Conservation (phyloP, 2,113 vertebrate genomes). For the Paradoxurus hermaphroditus region DNA sequence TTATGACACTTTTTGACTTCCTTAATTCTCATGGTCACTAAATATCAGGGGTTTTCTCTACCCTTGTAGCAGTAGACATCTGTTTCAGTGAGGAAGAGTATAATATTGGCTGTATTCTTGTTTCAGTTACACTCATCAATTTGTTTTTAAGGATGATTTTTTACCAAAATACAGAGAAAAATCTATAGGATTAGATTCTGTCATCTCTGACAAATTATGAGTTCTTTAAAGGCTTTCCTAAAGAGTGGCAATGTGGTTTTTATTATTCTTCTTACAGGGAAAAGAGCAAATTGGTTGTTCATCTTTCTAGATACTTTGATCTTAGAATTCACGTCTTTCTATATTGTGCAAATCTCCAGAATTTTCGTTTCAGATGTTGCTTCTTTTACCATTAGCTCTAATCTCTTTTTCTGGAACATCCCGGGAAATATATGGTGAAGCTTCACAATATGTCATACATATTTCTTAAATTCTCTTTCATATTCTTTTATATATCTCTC, state of each 20-base stretch:
- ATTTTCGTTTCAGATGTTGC: background rate
- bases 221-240: background rate
- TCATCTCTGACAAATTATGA: background rate
- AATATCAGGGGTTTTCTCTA: background rate
- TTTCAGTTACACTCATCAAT: background rate
- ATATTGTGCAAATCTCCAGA: background rate
- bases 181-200: background rate
- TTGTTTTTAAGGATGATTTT: background rate
- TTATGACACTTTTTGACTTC: slow-evolving; percentile 3
- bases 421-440: background rate
- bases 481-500: background rate
- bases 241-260: background rate
- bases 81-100: background rate
- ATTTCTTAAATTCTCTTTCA: slow-evolving; percentile 8
- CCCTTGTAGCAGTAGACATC: background rate
- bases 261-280: background rate
- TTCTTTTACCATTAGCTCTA: background rate
- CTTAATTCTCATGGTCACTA: background rate
- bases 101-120: background rate
- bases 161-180: background rate
- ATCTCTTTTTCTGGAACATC: background rate
- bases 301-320: background rate
- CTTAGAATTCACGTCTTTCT: background rate
- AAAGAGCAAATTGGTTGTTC: background rate
- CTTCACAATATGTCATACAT: background rate